Evolutionary conservation across 2,797 vertebrate species (phyloP).

Genomic region (Paramormyrops hopkinsi): DNA sequence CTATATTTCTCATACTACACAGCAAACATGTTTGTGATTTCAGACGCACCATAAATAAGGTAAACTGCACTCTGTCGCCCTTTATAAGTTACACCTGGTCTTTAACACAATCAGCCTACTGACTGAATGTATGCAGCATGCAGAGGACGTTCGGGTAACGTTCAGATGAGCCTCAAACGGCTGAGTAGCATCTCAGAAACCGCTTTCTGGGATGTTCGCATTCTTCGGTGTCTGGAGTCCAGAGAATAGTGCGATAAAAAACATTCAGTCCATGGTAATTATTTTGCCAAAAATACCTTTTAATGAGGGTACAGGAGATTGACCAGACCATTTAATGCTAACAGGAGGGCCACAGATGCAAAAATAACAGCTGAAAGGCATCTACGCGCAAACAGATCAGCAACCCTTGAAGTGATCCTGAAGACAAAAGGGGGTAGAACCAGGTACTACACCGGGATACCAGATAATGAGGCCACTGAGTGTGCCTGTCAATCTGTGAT

Average conservation of each 20-base stretch:
- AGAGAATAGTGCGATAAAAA: background rate
- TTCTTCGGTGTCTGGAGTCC: background rate
- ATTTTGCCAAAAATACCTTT: background rate
- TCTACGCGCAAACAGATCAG: background rate
- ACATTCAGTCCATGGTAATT: background rate
- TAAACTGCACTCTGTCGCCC: background rate
- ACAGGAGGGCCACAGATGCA: background rate
- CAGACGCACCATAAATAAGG: background rate
- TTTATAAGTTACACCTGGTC: background rate
- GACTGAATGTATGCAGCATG: background rate
- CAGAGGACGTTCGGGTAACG: background rate
- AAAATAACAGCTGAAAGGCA: slow-evolving; percentile 2
- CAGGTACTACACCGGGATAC: background rate
- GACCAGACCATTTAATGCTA: background rate
- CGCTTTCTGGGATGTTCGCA: background rate
- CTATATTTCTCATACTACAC: background rate
- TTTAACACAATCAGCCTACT: background rate
- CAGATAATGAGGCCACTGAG: background rate
- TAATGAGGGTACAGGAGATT: background rate
- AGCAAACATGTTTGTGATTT: background rate
- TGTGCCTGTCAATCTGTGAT: background rate
- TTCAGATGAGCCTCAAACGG: background rate
- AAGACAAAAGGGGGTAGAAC: background rate
- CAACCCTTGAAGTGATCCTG: background rate
- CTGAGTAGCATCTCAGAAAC: background rate